A percentile compares a stretch with the other conserved stretches of the same genome.
Evolutionary conservation across 2,113 vertebrate genomes (phyloP).

Genomic region (Grus americana): DNA sequence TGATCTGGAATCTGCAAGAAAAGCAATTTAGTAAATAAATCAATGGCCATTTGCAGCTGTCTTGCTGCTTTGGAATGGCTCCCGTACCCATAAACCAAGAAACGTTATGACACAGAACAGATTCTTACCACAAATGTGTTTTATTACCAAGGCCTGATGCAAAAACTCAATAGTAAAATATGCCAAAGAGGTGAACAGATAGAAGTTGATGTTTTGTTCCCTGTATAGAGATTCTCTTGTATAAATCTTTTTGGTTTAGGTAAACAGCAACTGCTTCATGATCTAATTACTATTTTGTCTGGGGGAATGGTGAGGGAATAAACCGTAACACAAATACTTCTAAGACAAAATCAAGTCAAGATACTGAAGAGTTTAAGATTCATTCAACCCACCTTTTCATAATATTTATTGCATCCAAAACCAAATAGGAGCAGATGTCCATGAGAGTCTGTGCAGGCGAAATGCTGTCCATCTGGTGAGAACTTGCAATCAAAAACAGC

Average conservation of each 20-base stretch:
- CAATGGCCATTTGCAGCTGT: constrained; percentile 13
- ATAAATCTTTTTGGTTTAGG: background rate
- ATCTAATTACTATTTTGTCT: background rate
- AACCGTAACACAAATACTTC: constrained; percentile 3
- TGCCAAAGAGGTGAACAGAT: background rate
- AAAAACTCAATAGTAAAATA: background rate
- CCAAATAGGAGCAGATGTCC: constrained; percentile 96
- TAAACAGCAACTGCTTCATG: background rate
- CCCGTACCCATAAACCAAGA: background rate
- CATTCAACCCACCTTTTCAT: constrained; percentile 87
- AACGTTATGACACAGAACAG: background rate
- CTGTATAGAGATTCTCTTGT: background rate
- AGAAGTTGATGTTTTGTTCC: background rate
- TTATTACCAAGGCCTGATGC: background rate
- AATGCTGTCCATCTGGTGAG: constrained; percentile 95
- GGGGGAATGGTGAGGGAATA: background rate
- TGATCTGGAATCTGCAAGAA: constrained; percentile 91
- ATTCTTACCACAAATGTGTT: background rate
- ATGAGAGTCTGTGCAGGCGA: constrained; percentile 97
- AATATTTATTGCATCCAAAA: constrained; percentile 93
- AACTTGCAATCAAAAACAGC: constrained; percentile 99
- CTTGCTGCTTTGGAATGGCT: constrained; percentile 13
- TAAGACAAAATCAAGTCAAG: constrained; percentile 22
- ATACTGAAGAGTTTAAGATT: background rate
- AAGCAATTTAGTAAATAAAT: background rate